A percentile compares a stretch with the other conserved stretches of the same genome.
Evolutionary conservation across 2,797 vertebrate genomes (phyloP).

Genomic region (Enteromius afrohamiltoni): DNA sequence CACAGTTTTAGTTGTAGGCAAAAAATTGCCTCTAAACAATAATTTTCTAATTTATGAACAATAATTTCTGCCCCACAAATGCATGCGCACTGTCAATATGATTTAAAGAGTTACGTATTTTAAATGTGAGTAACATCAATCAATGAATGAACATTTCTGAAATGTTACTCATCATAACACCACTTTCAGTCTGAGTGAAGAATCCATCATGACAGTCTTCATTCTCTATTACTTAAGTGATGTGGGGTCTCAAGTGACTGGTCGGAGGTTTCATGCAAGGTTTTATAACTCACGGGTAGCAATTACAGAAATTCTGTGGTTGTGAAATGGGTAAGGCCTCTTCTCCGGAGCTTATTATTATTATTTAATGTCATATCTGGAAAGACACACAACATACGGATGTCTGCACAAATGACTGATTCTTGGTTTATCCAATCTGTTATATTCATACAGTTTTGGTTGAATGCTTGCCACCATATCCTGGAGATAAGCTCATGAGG

Average conservation of each 20-base stretch:
- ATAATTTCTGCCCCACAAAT: neutral
- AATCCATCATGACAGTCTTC: neutral
- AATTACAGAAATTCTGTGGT: neutral
- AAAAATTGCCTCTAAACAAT: neutral
- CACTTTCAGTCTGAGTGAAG: slow-evolving; percentile 43
- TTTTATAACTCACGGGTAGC: neutral
- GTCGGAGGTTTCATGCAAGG: slow-evolving; percentile 28
- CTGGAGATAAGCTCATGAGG: neutral
- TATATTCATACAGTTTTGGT: neutral
- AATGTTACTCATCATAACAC: neutral
- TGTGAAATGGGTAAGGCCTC: neutral
- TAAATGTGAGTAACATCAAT: neutral
- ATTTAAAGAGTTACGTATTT: neutral
- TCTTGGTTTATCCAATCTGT: neutral
- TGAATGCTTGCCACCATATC: neutral
- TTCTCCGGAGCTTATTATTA: neutral
- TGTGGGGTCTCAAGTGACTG: slow-evolving; percentile 34
- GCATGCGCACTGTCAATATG: neutral
- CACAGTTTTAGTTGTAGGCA: neutral
- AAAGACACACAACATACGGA: neutral
- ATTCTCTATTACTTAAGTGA: neutral
- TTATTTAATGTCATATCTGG: neutral
- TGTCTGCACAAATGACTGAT: neutral
- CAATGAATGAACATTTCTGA: neutral
- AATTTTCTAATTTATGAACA: neutral